These are phyloP conservation scores for Bicyclus anynana DNA, from an alignment of 1,140 invertebrate species.

Conservation along the genomic window DNA sequence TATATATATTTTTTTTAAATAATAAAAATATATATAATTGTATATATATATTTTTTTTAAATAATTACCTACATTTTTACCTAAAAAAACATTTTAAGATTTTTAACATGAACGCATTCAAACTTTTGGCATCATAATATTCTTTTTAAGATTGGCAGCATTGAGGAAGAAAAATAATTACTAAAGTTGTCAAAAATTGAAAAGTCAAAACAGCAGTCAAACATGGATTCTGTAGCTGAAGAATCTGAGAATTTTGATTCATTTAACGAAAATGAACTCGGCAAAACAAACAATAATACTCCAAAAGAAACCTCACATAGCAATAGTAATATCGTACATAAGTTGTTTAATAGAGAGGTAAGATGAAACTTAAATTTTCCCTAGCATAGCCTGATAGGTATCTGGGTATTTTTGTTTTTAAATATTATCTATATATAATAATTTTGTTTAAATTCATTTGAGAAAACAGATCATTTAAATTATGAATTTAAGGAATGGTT, in stretches of 20 bases:
- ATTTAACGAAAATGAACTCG: slow-evolving; percentile 48
- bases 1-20: too few relatives aligned
- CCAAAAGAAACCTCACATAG: slow-evolving; percentile 37
- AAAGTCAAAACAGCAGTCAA: slow-evolving; percentile 63
- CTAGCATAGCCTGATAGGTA: slow-evolving; percentile 19
- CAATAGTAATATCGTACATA: slow-evolving; percentile 62
- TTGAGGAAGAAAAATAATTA: too few relatives aligned
- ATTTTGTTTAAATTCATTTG: background rate
- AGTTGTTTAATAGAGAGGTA: slow-evolving; percentile 71
- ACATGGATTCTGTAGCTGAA: slow-evolving; percentile 62
- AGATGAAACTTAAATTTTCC: slow-evolving; percentile 33
- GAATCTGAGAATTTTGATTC: slow-evolving; percentile 50
- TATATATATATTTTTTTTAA: too few relatives aligned
- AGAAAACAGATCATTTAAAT: background rate
- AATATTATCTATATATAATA: background rate
- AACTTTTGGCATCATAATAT: slow-evolving; percentile 30
- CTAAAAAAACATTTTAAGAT: too few relatives aligned
- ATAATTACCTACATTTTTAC: too few relatives aligned
- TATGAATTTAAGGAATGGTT: background rate
- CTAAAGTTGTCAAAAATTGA: slow-evolving; percentile 46
- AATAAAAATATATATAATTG: too few relatives aligned
- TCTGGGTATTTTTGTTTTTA: slow-evolving; percentile 41
- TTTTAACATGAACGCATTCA: slow-evolving; percentile 1
- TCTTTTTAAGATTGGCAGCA: slow-evolving; percentile 26
- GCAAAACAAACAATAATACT: slow-evolving; percentile 43